Evolutionary conservation across 1,140 invertebrate genomes (phyloP).

Genomic region (Meloidogyne floridensis): DNA sequence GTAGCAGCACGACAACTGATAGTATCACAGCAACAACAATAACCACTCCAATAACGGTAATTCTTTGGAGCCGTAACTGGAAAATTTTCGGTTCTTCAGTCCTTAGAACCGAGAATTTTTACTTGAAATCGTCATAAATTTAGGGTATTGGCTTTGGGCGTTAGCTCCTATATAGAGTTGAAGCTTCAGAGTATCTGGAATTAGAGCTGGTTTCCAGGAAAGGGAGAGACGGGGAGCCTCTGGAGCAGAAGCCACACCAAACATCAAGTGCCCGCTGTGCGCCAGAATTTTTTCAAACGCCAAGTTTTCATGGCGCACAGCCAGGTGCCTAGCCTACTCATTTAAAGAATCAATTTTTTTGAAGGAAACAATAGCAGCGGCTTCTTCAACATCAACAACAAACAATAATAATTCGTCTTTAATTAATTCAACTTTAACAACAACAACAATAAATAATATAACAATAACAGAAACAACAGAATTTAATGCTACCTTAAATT

Average conservation of each 20-base stretch:
- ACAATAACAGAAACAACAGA: constrained; percentile 30
- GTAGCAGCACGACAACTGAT: background rate
- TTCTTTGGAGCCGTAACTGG: background rate
- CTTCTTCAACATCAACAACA: constrained; percentile 29
- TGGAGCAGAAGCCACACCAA: no score
- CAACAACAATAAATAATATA: constrained; percentile 24
- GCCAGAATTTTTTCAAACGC: background rate
- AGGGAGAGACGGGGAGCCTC: no score
- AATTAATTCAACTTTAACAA: constrained; percentile 25
- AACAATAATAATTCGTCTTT: constrained; percentile 25
- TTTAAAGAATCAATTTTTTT: no score
- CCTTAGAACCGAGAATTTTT: no score
- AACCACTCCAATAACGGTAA: constrained; percentile 4
- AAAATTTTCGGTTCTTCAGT: no score
- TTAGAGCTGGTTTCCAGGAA: no score
- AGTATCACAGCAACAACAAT: constrained; percentile 15
- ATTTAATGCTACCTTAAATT: constrained; percentile 33
- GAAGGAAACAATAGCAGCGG: background rate
- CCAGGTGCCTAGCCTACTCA: background rate
- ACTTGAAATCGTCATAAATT: no score
- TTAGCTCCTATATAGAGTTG: no score
- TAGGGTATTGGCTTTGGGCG: no score
- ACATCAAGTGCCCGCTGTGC: no score
- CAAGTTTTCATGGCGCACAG: no score
- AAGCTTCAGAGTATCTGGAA: no score